A percentile compares a stretch with the other conserved stretches of the same genome.
Evolutionary conservation across 1,140 invertebrate genomes (phyloP).

Genomic region (Globodera rostochiensis): DNA sequence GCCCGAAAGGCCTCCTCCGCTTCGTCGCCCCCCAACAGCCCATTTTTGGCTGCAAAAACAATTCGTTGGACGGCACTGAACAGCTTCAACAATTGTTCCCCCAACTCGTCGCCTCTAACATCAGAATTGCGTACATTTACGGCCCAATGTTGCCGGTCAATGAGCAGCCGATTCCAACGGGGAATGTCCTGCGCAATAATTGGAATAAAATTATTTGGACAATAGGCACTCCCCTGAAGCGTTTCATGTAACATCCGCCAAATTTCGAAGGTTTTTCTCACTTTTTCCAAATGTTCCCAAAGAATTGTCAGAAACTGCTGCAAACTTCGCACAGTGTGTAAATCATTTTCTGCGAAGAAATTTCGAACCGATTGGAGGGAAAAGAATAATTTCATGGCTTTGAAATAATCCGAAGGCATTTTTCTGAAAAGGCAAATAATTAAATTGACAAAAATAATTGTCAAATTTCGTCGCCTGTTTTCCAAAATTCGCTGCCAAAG

Average conservation of each 20-base stretch:
- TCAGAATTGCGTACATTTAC: conserved; percentile 27
- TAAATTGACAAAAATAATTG: neutral
- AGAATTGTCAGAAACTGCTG: conserved; percentile 36
- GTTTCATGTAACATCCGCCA: neutral
- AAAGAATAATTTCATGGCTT: conserved; percentile 35
- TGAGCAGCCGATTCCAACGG: conserved; percentile 19
- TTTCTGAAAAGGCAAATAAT: conserved; percentile 20
- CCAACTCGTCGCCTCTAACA: conserved; percentile 27
- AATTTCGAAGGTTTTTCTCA: neutral
- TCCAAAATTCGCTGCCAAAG: neutral
- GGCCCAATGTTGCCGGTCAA: conserved; percentile 27
- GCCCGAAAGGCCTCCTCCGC: conserved; percentile 28
- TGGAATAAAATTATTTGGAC: too few relatives aligned
- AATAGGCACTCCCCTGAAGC: too few relatives aligned
- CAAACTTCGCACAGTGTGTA: conserved; percentile 40
- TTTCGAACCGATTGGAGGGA: conserved; percentile 16
- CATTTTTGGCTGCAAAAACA: conserved; percentile 31
- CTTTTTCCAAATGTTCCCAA: conserved; percentile 41
- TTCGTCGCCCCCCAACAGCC: conserved; percentile 1
- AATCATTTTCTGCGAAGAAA: conserved; percentile 43
- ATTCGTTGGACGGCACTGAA: conserved; percentile 31
- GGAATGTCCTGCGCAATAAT: conserved; percentile 25
- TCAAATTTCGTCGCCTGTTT: neutral
- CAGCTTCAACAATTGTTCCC: conserved; percentile 36
- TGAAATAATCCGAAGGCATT: conserved; percentile 37